A percentile compares a stretch with the other conserved stretches of the same genome.
Conservation (phyloP, 2,113 vertebrate species). For the Ia io region DNA sequence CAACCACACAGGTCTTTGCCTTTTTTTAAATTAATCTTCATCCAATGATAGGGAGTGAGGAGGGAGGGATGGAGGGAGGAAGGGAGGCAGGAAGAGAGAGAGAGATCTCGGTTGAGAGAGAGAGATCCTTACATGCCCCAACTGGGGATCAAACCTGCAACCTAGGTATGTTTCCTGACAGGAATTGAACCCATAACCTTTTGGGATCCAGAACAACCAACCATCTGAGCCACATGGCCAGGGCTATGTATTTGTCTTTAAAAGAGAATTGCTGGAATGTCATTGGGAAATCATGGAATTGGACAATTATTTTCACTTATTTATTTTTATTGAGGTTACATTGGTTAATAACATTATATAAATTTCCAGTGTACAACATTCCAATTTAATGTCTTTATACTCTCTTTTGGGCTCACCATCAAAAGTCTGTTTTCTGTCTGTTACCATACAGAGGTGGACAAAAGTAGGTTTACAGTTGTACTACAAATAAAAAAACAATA, state of each 20-base stretch:
- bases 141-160: too few species aligned
- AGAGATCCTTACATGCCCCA: too few species aligned
- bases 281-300: neutral
- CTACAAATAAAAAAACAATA: neutral
- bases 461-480: neutral
- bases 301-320: neutral
- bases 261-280: neutral
- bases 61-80: too few species aligned
- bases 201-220: too few species aligned
- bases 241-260: neutral
- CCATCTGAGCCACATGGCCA: too few species aligned
- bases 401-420: neutral
- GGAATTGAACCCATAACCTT: too few species aligned
- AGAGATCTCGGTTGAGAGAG: too few species aligned
- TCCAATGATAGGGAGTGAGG: too few species aligned
- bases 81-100: too few species aligned
- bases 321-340: neutral
- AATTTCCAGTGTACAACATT: neutral
- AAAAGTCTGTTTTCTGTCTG: neutral
- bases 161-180: too few species aligned
- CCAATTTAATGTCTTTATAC: neutral
- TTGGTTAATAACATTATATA: neutral
- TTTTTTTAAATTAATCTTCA: neutral
- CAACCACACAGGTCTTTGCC: neutral
- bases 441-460: neutral